A percentile compares a stretch with the other conserved stretches of the same genome.
Conservation (phyloP, 2,888 invertebrate species). For the Agrilus mali region DNA sequence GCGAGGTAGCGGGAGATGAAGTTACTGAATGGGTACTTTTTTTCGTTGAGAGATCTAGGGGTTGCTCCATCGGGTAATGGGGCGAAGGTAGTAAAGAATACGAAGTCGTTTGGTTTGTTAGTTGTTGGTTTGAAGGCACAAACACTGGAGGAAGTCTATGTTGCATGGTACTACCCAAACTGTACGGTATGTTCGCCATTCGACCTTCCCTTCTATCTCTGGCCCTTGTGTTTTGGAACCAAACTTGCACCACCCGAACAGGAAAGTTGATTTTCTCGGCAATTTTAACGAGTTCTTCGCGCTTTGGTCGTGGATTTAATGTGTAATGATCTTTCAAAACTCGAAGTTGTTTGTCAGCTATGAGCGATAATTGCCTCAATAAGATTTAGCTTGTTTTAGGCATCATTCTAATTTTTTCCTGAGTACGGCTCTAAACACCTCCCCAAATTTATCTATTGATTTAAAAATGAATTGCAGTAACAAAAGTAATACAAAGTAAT, state of each 20-base stretch:
- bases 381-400: no score
- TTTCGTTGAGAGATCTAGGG: conserved; percentile 82
- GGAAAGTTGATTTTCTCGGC: conserved; percentile 66
- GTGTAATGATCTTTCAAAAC: conserved; percentile 83
- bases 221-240: conserved; percentile 94
- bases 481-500: no score
- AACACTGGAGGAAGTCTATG: conserved; percentile 16
- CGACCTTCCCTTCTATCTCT: conserved; percentile 64
- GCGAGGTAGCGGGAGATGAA: conserved; percentile 50
- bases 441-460: no score
- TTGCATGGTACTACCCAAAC: conserved; percentile 22
- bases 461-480: no score
- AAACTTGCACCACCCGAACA: conserved; percentile 78
- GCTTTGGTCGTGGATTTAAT: conserved; percentile 82
- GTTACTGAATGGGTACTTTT: conserved; percentile 45
- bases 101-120: conserved; percentile 13
- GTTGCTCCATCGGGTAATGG: conserved; percentile 50
- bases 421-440: no score
- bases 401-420: no score
- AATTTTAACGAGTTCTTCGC: conserved; percentile 84
- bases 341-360: conserved; percentile 87
- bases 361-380: no score
- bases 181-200: conserved; percentile 36
- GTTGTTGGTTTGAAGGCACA: conserved; percentile 26
- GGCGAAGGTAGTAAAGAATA: conserved; percentile 15